These are phyloP conservation scores for Mohoua ochrocephala DNA, from an alignment of 2,113 vertebrate species.

Conservation along the genomic window DNA sequence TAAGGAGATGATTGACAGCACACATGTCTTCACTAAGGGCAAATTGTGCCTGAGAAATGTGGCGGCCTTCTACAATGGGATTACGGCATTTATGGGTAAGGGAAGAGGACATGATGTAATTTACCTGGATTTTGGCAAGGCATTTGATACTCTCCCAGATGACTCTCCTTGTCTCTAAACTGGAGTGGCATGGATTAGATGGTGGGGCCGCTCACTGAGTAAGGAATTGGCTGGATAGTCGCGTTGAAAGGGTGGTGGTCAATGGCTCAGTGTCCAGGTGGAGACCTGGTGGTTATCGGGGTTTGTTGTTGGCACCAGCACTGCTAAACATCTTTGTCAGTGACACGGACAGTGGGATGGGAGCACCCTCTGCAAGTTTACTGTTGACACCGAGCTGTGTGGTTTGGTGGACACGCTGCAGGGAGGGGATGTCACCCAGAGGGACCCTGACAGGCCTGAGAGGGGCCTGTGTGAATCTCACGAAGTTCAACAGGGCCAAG, in stretches of 20 bases:
- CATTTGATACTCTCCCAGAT: background rate
- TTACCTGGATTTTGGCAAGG: background rate
- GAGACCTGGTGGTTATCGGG: background rate
- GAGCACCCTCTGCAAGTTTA: background rate
- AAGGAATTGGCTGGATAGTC: background rate
- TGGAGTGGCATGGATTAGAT: background rate
- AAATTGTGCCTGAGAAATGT: background rate
- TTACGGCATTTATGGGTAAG: background rate
- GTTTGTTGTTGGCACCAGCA: accelerated
- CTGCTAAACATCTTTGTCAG: background rate
- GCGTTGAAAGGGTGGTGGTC: background rate
- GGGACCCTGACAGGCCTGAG: background rate
- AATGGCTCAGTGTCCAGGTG: background rate
- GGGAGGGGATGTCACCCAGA: background rate
- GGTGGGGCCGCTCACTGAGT: background rate
- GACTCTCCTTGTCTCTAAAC: background rate
- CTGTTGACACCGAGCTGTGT: background rate
- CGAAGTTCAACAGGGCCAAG: background rate
- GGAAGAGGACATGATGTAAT: background rate
- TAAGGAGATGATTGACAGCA: background rate
- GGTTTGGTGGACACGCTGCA: background rate
- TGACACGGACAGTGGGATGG: background rate
- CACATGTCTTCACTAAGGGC: background rate
- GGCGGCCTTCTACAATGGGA: background rate
- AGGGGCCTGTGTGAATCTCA: background rate